Evolutionary conservation across 2,797 vertebrate species (phyloP).

Genomic region (Pseudochirops corinnae): DNA sequence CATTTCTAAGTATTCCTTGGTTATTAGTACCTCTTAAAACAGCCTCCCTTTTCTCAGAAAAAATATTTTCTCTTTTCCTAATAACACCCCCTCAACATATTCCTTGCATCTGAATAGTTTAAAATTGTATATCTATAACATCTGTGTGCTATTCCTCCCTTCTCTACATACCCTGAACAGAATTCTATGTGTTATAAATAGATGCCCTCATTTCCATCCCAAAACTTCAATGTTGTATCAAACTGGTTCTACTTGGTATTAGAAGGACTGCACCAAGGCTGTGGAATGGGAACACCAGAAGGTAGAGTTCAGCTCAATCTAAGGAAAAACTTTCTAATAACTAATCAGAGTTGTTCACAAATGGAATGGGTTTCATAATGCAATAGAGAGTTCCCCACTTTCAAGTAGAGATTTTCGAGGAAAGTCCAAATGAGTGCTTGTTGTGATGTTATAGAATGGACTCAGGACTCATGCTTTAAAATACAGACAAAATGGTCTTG

Average conservation of each 20-base stretch:
- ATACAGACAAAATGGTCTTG: not conserved
- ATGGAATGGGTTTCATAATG: not conserved
- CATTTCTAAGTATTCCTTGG: constrained; percentile 53
- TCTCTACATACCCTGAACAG: not conserved
- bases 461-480: not conserved
- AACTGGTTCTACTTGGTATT: not conserved
- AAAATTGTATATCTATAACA: constrained; percentile 21
- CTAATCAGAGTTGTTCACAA: not conserved
- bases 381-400: not conserved
- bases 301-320: not conserved
- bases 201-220: not conserved
- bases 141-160: constrained; percentile 8
- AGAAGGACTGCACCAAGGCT: not conserved
- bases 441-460: not conserved
- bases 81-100: constrained; percentile 14
- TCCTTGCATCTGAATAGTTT: not conserved
- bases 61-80: not conserved
- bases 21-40: constrained; percentile 7
- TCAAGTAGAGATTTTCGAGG: not conserved
- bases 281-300: not conserved
- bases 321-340: not conserved
- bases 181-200: constrained; percentile 28
- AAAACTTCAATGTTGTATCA: not conserved
- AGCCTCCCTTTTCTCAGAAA: not conserved
- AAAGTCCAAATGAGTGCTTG: not conserved